Evolutionary conservation across 2,797 vertebrate genomes (phyloP), one percentile per base, ranked within the genome.

Genomic region (Micromesistius poutassou): DNA sequence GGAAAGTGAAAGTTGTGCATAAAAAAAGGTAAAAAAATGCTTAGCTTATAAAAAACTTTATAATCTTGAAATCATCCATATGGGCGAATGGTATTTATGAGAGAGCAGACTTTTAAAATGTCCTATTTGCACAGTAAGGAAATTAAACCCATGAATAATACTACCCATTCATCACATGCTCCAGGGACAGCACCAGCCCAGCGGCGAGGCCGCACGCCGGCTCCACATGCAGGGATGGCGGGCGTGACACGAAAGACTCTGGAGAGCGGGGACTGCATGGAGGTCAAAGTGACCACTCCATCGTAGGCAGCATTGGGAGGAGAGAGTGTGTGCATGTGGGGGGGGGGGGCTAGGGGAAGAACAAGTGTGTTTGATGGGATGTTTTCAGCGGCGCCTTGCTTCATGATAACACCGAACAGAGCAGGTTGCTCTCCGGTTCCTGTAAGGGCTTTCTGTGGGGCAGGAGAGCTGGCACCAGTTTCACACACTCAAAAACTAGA

Each of bases 401-500:
- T 71, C 87, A 90, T 85, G 87, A 88, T 87, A 87, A 87, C 89
- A 83, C 9, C 8, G 46, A 19, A 50, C 46, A 50, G 74, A 72
- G 75, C 80, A 84, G 80, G 85, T 83, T 79, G 78, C 83, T 87
- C 46, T 30, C 66, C 30, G 38, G 35, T 80, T 82, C 76, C 83
- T 81, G 88, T 89, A 76, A 81, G 80, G 76, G 62, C 50, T 86
- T 81, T 85, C 6, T 5, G 19, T 50, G 4, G 85, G 77, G 86
- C 85, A 79, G 87, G 84, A 72, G 82, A 81, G 81, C 83, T 89
- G 85, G 85, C 86, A 87, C 80, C 80, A 55, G 83, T 91, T 91
- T 90, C 89, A 83, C 90, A 86, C 81, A 90, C 85, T 89, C 89
- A 86, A 79, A 79, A 84, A 90, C 78, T 77, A 75, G 35, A 75